Conservation (phyloP, 2,797 vertebrate genomes). For the Peromyscus eremicus region DNA sequence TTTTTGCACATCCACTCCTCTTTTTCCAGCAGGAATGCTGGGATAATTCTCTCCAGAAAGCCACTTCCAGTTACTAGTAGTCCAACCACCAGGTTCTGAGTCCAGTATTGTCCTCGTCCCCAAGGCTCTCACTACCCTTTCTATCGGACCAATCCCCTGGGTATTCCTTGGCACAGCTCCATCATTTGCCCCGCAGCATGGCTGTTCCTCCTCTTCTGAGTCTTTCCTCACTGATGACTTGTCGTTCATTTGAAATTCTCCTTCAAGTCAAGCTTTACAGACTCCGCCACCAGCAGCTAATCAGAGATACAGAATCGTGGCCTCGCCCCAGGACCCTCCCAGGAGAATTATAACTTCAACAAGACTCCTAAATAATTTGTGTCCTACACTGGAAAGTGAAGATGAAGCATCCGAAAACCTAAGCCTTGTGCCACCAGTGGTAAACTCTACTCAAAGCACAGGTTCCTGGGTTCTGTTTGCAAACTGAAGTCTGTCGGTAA, state of each 20-base stretch:
- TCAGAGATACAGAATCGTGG: background rate
- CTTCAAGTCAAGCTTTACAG: background rate
- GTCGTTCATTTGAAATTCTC: background rate
- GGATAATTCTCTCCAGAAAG: background rate
- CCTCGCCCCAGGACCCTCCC: background rate
- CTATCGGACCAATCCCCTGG: background rate
- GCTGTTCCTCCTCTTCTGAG: background rate
- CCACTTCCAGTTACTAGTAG: background rate
- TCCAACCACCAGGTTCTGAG: background rate
- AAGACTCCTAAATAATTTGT: background rate
- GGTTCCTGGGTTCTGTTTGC: background rate
- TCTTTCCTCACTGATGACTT: background rate
- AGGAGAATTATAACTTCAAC: background rate
- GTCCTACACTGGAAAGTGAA: background rate
- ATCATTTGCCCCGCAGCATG: background rate
- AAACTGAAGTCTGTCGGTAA: background rate
- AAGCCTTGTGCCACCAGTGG: background rate
- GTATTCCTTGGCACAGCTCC: background rate
- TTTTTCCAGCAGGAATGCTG: background rate
- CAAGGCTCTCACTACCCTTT: background rate
- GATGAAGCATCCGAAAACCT: background rate
- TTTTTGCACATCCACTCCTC: background rate
- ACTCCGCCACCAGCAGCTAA: background rate
- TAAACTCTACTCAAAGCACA: background rate
- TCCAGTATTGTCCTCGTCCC: background rate